These are phyloP conservation scores for Trididemnum miniatum DNA, from an alignment of 23 tunicate genomes.

Conservation along the genomic window DNA sequence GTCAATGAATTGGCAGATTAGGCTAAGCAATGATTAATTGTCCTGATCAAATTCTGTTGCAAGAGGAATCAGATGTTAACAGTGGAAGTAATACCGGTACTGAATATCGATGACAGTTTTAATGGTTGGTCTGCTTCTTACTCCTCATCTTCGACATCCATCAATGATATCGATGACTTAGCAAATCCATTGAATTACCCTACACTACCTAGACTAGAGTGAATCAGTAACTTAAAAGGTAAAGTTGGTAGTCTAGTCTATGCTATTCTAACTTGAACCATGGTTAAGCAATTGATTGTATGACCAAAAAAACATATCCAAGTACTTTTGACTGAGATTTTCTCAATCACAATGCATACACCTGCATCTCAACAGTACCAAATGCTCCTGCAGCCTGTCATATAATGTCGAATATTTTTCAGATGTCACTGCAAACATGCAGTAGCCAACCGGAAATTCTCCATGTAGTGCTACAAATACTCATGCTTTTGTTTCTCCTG, in stretches of 20 bases:
- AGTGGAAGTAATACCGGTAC: neutral
- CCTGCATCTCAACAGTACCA: too few species aligned
- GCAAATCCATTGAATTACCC: neutral
- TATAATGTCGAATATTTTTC: neutral
- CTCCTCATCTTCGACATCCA: neutral
- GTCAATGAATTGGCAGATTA: too few species aligned
- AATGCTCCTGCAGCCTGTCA: neutral
- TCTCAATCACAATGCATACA: neutral
- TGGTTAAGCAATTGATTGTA: too few species aligned
- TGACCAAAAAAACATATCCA: too few species aligned
- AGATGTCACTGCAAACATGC: neutral
- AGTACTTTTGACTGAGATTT: too few species aligned
- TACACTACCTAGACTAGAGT: neutral
- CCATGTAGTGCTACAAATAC: too few species aligned
- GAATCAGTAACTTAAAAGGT: neutral
- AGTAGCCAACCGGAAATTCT: too few species aligned
- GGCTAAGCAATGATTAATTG: neutral
- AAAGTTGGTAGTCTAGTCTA: too few species aligned
- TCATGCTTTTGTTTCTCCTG: neutral
- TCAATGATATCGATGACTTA: neutral
- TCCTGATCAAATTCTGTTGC: neutral
- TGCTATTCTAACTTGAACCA: too few species aligned
- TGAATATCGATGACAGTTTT: neutral
- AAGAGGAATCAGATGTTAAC: neutral
- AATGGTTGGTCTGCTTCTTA: neutral